phyloP scores from a whole-genome alignment of 1,140 invertebrate species.

The Pseudomyrmex flavicornis region DNA sequence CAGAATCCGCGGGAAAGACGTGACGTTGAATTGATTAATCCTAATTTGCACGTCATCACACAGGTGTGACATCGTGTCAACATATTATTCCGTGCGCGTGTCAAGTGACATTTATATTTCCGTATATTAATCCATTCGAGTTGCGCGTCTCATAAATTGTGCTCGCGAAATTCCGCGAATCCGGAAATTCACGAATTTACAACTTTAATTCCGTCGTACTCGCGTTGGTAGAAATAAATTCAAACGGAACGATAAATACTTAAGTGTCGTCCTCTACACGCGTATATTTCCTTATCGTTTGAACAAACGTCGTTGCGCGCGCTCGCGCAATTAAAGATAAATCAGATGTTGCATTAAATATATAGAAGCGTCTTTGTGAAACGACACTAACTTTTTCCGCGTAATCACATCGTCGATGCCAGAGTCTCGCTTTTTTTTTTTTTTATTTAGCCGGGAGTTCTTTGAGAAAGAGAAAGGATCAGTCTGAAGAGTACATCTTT shows the following conservation, averaged over 20 bases:
- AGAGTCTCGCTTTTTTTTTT: conserved; percentile 19
- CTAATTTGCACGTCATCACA: conserved; percentile 23
- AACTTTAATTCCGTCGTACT: neutral
- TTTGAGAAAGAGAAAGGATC: conserved; percentile 63
- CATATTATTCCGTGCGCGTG: conserved; percentile 24
- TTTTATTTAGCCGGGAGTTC: conserved; percentile 19
- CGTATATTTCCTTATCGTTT: neutral
- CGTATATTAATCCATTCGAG: conserved; percentile 18
- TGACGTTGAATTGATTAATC: conserved; percentile 46
- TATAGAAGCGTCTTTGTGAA: conserved; percentile 66
- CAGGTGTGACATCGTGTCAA: conserved; percentile 23
- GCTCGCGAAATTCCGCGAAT: neutral
- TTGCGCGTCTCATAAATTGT: conserved; percentile 17
- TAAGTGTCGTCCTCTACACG: neutral
- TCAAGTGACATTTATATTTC: conserved; percentile 31
- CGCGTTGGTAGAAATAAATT: neutral
- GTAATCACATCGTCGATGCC: conserved; percentile 69
- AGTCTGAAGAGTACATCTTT: conserved; percentile 43
- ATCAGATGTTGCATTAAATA: conserved; percentile 59
- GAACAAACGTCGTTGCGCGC: neutral
- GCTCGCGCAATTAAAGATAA: conserved; percentile 31
- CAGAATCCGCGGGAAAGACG: conserved; percentile 27
- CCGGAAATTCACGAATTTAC: neutral
- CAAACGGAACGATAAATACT: conserved; percentile 6
- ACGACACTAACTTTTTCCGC: conserved; percentile 70